A percentile compares a stretch with the other conserved stretches of the same genome.
These are phyloP conservation scores for Brachionus sp. DNA, from an alignment of 1,140 invertebrate genomes.

Conservation along the genomic window DNA sequence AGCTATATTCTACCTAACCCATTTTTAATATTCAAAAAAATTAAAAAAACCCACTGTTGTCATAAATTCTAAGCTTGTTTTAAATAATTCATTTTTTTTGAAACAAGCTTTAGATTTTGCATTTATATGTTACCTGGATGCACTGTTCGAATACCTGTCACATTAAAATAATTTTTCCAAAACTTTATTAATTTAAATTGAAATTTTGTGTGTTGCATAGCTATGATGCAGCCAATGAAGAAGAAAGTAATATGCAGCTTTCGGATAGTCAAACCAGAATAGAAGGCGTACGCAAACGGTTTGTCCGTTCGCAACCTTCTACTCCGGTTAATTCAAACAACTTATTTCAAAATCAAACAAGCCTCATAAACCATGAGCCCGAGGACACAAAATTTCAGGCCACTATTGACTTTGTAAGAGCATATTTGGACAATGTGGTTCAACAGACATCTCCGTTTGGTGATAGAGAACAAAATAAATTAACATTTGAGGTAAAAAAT, in stretches of 20 bases:
- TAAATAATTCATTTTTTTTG: not conserved
- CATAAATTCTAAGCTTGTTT: not conserved
- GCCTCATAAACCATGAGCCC: not conserved
- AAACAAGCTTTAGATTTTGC: not conserved
- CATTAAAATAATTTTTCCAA: not conserved
- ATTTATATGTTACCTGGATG: not conserved
- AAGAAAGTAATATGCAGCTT: not conserved
- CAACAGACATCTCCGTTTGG: conserved; percentile 84
- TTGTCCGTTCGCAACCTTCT: not conserved
- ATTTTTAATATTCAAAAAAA: not conserved
- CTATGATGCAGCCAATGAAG: conserved; percentile 29
- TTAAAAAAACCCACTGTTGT: not conserved
- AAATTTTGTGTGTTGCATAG: not conserved
- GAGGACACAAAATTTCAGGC: conserved; percentile 74
- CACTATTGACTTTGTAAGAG: conserved; percentile 89
- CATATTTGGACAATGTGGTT: conserved; percentile 90
- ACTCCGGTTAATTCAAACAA: conserved; percentile 7
- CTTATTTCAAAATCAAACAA: not conserved
- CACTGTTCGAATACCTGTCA: not conserved
- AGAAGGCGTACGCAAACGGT: conserved; percentile 16
- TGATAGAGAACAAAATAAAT: conserved; percentile 89
- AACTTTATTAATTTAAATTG: not conserved
- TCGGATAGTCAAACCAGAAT: not conserved
- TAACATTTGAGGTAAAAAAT: conserved; percentile 79
- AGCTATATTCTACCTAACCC: not conserved